A percentile compares a stretch with the other conserved stretches of the same genome.
Evolutionary conservation across 2,797 vertebrate species (phyloP).

Genomic region (Amblyopsis hoosieri): DNA sequence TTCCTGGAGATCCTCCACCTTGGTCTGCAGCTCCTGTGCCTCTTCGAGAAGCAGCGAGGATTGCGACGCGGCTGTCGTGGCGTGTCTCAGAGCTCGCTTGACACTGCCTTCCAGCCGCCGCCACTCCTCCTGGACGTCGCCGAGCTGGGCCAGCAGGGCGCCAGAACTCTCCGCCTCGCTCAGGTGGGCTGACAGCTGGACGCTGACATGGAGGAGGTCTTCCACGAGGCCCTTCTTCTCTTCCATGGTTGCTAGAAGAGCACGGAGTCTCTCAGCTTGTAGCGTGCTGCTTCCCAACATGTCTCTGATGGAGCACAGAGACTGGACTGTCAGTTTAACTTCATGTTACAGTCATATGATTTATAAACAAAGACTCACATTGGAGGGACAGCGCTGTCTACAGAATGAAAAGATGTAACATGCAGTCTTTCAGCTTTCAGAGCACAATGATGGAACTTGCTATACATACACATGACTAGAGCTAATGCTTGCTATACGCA

Average conservation of each 20-base stretch:
- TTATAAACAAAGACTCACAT: too few relatives aligned
- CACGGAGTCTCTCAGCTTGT: conserved; percentile 78
- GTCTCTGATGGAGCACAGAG: conserved; percentile 63
- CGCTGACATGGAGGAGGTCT: conserved; percentile 72
- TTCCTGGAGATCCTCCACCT: conserved; percentile 67
- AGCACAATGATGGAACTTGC: too few relatives aligned
- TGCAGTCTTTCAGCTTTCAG: too few relatives aligned
- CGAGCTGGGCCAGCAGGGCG: conserved; percentile 80
- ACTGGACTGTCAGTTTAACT: conserved; percentile 10
- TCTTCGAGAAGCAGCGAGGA: conserved; percentile 71
- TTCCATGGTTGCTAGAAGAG: conserved; percentile 70
- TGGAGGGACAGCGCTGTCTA: too few relatives aligned
- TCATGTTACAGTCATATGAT: neutral
- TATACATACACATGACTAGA: too few relatives aligned
- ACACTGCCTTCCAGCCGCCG: conserved; percentile 76
- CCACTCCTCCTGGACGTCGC: conserved; percentile 83
- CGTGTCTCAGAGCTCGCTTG: conserved; percentile 75
- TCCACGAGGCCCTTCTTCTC: conserved; percentile 75
- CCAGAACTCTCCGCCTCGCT: conserved; percentile 80
- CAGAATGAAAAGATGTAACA: too few relatives aligned
- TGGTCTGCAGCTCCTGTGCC: conserved; percentile 62
- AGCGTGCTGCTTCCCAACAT: conserved; percentile 71
- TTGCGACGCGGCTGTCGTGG: conserved; percentile 72
- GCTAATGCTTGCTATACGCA: too few relatives aligned
- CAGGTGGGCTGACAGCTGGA: conserved; percentile 75